Evolutionary conservation across 2,113 vertebrate genomes (phyloP), one percentile per base, ranked within the genome.

Genomic region (Pandion haliaetus): DNA sequence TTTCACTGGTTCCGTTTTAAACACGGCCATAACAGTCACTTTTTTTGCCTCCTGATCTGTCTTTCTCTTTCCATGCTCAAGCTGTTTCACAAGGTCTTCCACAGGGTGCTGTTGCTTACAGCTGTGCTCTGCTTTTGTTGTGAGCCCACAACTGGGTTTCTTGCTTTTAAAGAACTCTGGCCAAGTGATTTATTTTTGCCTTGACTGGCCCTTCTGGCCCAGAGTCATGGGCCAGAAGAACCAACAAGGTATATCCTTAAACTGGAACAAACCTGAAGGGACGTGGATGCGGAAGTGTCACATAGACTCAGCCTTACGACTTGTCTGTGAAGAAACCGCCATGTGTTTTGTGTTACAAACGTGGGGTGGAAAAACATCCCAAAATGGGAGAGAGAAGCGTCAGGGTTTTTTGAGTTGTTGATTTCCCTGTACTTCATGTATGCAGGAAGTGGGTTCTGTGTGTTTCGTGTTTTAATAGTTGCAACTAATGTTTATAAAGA

Each of bases 401-500:
- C 4, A 2, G 79, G 63, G 57, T 1, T 23, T 52, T 32, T 4
- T 83, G 93, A 86, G 36, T 55, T 36, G 91, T 72, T 82, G 94
- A 38, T 61, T 84, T 52, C 73, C 91, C 62, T 10, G 86, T n/a
- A 45, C 88, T 36, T 66, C 28, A 8, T 3, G 61, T 55, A 49
- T 0, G 16, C 38, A 55, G 95, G 94, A 90, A 73, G 72, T 5
- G 82, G 85, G 92, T 95, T 96, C 97, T 91, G 97, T 95, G 96
- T 94, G 96, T 95, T 78, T 96, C 96, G 93, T 95, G 96, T 98
- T 98, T 96, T 97, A 95, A 90, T 96, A 95, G 97, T 96, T 97
- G 96, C 97, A 67, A 94, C 93, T 95, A 63, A 96, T 96, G 98
- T 98, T 98, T 98, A 95, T 98, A 98, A 98, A 96, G 97, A 98